Evolutionary conservation across 2,113 vertebrate genomes (phyloP), one percentile per base, ranked within the genome.

Genomic region (Anarhynchus alexandrinus): DNA sequence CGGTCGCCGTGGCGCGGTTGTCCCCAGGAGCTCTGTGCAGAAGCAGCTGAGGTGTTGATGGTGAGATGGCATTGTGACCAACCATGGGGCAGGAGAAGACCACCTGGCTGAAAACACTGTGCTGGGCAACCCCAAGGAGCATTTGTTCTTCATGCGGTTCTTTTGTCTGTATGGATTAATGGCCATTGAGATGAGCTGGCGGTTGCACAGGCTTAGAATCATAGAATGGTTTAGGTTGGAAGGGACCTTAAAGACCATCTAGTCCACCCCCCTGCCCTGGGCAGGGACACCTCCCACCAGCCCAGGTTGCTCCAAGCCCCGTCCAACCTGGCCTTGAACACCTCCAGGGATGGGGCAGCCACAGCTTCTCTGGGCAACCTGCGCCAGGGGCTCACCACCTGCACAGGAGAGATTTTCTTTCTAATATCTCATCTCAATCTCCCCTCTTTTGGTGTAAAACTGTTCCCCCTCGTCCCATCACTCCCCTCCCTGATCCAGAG

Each of bases 1-100:
- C 3, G 1, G 20, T 57, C 84, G 54, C 52, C 17, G 1, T 45
- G 32, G 29, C 4, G 1, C 9, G 1, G 2, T 22, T 70, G 36
- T 4, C 25, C 5, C 8, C 2, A 18, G 57, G 40, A 47, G 5
- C 43, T 82, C 17, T 6, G 64, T 47, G n/a, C 32, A 23, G 42
- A 38, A 69, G 42, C 47, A 54, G 9, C 15, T 0, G 2, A 29
- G 77, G 15, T 42, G 29, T 17, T n/a, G 42, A 21, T 34, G 52
- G 21, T 14, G n/a, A n/a, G 42, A 12, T 9, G 6, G 29, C 6
- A 0, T 65, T 65, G 27, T 52, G 64, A 29, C 55, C 32, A 21
- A 45, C 19, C 2, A 0, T 9, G 18, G 42, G 34, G 10, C 58
- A 34, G 43, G 70, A 87, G n/a, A 51, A 90, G 45, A 7, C 17